A percentile compares a stretch with the other conserved stretches of the same genome.
Evolutionary conservation across 2,888 invertebrate species (phyloP).

Genomic region (Crepidodera aurea): DNA sequence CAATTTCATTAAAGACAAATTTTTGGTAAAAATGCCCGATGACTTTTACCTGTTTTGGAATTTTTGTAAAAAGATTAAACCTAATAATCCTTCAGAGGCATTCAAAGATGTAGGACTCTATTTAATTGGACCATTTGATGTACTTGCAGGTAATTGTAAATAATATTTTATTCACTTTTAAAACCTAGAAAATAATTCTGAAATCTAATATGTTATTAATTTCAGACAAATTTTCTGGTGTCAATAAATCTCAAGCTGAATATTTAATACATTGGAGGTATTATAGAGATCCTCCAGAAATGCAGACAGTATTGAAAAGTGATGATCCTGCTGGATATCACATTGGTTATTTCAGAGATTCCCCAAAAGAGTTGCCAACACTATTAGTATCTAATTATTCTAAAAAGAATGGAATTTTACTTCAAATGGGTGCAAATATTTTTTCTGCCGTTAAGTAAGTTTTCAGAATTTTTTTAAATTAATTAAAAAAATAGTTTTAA

Average conservation of each 20-base stretch:
- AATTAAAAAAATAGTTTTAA: not conserved
- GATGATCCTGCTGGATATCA: slow-evolving; percentile 78
- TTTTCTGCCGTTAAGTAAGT: slow-evolving; percentile 81
- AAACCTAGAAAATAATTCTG: not conserved
- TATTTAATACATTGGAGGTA: slow-evolving; percentile 89
- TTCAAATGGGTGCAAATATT: slow-evolving; percentile 78
- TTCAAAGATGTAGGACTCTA: slow-evolving; percentile 73
- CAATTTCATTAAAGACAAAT: slow-evolving; percentile 73
- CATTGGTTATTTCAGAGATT: slow-evolving; percentile 90
- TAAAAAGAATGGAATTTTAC: slow-evolving; percentile 72
- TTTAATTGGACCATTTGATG: slow-evolving; percentile 89
- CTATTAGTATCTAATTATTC: slow-evolving; percentile 82
- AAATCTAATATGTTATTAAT: slow-evolving; percentile 60
- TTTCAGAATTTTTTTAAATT: slow-evolving; percentile 6
- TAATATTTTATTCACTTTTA: not conserved
- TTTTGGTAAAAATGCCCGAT: slow-evolving; percentile 86
- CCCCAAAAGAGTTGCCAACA: slow-evolving; percentile 74
- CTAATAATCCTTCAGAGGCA: slow-evolving; percentile 68
- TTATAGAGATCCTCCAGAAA: slow-evolving; percentile 94
- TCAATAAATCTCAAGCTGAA: slow-evolving; percentile 62
- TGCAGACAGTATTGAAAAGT: slow-evolving; percentile 81
- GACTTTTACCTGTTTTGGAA: slow-evolving; percentile 89
- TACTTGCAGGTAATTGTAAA: slow-evolving; percentile 69
- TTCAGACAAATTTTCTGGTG: slow-evolving; percentile 58
- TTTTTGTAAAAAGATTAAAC: slow-evolving; percentile 69